phyloP scores from a whole-genome alignment of 2,113 vertebrate species.

The Penelope pileata region DNA sequence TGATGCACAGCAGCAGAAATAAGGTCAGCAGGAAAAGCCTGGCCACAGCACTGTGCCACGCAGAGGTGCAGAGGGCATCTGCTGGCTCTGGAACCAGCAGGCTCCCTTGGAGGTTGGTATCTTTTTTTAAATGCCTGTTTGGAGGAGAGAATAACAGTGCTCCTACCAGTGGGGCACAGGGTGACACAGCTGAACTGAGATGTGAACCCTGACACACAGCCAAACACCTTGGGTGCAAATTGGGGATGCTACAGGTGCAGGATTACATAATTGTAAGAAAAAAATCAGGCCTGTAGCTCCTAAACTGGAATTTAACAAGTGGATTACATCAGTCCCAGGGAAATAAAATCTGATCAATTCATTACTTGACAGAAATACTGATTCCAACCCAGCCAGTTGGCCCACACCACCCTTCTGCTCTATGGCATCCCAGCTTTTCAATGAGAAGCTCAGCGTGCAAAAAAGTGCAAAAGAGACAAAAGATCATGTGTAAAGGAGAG shows the following conservation, averaged over 20 bases:
- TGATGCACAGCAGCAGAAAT: neutral
- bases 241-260: neutral
- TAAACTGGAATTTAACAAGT: neutral
- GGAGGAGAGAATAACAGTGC: neutral
- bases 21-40: neutral
- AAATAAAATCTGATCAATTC: neutral
- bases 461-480: neutral
- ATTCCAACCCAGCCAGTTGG: neutral
- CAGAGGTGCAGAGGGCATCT: neutral
- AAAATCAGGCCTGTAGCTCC: neutral
- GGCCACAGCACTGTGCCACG: neutral
- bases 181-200: neutral
- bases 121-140: fast-evolving
- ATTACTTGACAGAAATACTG: neutral
- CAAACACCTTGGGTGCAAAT: neutral
- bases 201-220: neutral
- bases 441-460: neutral
- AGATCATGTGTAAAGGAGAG: neutral
- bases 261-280: neutral
- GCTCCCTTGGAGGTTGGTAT: no score
- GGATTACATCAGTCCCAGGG: neutral
- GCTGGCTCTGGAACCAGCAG: neutral
- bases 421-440: neutral
- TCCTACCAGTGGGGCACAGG: neutral
- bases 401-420: neutral